These are phyloP conservation scores for Drosophila busckii DNA, from an alignment of 1,140 invertebrate genomes.

Conservation along the genomic window DNA sequence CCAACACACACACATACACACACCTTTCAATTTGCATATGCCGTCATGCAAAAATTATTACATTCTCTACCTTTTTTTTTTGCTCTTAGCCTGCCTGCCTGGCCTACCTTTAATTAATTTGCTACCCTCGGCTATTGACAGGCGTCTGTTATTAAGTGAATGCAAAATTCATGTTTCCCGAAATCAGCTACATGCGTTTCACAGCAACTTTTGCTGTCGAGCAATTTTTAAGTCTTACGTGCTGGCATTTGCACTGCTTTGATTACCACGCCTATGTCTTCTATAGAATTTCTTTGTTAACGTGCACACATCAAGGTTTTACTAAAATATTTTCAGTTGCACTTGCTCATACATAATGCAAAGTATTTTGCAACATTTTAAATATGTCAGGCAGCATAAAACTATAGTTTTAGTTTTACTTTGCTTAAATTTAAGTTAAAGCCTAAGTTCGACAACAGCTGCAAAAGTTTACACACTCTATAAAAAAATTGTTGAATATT, in stretches of 20 bases:
- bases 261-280: not conserved
- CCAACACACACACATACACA: slow-evolving; percentile 9
- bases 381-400: too few species aligned
- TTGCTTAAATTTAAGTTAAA: too few species aligned
- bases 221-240: slow-evolving; percentile 53
- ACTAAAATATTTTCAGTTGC: too few species aligned
- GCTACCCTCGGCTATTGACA: not conserved
- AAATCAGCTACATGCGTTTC: slow-evolving; percentile 70
- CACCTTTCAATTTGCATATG: slow-evolving; percentile 65
- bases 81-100: slow-evolving; percentile 1
- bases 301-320: too few species aligned
- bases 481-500: too few species aligned
- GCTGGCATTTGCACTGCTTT: slow-evolving; percentile 50
- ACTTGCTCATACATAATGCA: too few species aligned
- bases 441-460: too few species aligned
- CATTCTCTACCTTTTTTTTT: slow-evolving; percentile 41
- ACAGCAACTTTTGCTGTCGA: slow-evolving; percentile 55
- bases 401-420: too few species aligned
- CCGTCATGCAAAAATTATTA: slow-evolving; percentile 75
- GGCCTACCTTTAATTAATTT: slow-evolving; percentile 66
- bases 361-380: too few species aligned
- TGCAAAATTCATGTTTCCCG: slow-evolving; percentile 67
- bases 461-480: too few species aligned
- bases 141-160: slow-evolving; percentile 65
- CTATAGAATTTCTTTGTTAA: too few species aligned